Evolutionary conservation across 2,888 invertebrate genomes (phyloP).

Genomic region (Nemotelus pantherinus): DNA sequence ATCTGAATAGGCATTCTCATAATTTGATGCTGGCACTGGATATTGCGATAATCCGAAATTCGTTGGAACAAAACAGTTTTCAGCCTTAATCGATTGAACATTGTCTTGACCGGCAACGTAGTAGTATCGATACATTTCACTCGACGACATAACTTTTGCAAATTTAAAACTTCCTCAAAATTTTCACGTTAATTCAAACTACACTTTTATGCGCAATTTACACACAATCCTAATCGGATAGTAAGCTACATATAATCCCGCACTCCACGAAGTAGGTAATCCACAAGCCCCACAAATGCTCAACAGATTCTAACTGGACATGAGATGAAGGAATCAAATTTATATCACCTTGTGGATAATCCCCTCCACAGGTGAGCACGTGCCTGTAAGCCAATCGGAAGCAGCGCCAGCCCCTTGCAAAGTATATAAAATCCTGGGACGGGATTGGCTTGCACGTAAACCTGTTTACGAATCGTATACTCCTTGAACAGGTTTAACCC

Average conservation of each 20-base stretch:
- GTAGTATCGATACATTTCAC: slow-evolving; percentile 64
- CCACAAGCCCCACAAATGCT: slow-evolving; percentile 10
- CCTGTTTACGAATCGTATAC: slow-evolving; percentile 10
- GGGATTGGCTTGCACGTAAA: slow-evolving; percentile 23
- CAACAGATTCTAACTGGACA: slow-evolving; percentile 40
- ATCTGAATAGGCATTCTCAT: slow-evolving; percentile 60
- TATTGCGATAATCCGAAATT: slow-evolving; percentile 40
- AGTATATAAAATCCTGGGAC: slow-evolving; percentile 39
- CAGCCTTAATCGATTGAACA: slow-evolving; percentile 36
- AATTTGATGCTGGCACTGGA: slow-evolving; percentile 21
- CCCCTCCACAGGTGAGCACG: slow-evolving; percentile 48
- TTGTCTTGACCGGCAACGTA: slow-evolving; percentile 59
- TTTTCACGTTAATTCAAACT: not conserved
- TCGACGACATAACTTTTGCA: slow-evolving; percentile 53
- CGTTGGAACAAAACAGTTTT: slow-evolving; percentile 37
- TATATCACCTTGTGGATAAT: slow-evolving; percentile 23
- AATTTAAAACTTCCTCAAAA: slow-evolving; percentile 8
- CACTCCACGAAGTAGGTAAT: no score
- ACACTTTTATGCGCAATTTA: no score
- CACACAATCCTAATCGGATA: no score
- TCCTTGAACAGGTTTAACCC: slow-evolving; percentile 32
- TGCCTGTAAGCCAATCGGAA: slow-evolving; percentile 46
- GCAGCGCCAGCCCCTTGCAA: slow-evolving; percentile 45
- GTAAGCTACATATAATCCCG: no score
- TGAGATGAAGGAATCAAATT: not conserved